These are phyloP conservation scores for Triplophysa siluroides DNA, from an alignment of 2,113 vertebrate genomes.

Conservation along the genomic window DNA sequence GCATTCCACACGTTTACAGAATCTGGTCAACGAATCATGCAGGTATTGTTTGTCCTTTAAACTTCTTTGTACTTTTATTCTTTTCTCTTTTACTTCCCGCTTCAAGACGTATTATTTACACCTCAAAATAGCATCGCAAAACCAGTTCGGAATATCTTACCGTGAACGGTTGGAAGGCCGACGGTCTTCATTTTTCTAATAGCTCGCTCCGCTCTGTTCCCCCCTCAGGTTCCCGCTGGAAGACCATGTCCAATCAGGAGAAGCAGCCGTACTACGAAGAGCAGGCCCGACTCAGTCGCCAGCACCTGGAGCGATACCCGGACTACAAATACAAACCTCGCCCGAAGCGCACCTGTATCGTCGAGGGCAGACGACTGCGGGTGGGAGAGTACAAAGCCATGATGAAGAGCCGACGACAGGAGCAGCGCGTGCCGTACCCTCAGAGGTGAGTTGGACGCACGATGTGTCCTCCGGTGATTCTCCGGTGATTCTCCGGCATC, in stretches of 20 bases:
- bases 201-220: not conserved
- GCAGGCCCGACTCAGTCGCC: constrained; percentile 93
- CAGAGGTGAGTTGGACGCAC: constrained; percentile 76
- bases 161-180: not conserved
- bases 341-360: constrained; percentile 96
- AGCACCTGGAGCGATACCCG: constrained; percentile 96
- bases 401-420: constrained; percentile 95
- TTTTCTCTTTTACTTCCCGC: constrained; percentile 13
- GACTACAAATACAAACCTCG: constrained; percentile 98
- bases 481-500: too few species aligned
- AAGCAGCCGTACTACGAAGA: constrained; percentile 99
- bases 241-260: constrained; percentile 96
- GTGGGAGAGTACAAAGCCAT: constrained; percentile 99
- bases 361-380: constrained; percentile 90
- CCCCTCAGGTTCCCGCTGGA: constrained; percentile 89
- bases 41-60: not conserved
- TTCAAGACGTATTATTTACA: not conserved
- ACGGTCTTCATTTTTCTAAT: too few species aligned
- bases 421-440: constrained; percentile 82
- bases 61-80: constrained; percentile 13
- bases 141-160: not conserved
- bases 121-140: not conserved
- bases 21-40: not conserved
- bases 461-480: too few species aligned
- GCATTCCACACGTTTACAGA: not conserved